Evolutionary conservation across 1,140 invertebrate species (phyloP).

Genomic region (Danaus melanippus): DNA sequence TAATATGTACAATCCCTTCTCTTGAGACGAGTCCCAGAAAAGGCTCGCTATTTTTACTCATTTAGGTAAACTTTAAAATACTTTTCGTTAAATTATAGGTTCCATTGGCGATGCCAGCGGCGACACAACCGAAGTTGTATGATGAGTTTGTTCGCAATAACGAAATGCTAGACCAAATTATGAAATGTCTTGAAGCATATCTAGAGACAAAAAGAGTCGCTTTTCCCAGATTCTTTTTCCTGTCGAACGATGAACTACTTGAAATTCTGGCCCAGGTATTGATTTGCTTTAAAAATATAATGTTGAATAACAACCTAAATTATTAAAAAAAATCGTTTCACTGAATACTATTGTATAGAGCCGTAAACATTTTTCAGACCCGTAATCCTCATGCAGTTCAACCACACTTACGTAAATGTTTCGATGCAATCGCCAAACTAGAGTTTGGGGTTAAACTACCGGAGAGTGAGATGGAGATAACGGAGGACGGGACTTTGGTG

Average conservation of each 20-base stretch:
- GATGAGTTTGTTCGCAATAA: constrained; percentile 84
- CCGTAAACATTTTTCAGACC: constrained; percentile 67
- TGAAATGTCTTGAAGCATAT: constrained; percentile 87
- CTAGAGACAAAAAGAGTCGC: constrained; percentile 91
- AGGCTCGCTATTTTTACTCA: too few species aligned
- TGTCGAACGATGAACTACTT: constrained; percentile 94
- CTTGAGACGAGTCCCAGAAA: too few species aligned
- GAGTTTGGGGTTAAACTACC: constrained; percentile 79
- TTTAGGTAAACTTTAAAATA: too few species aligned
- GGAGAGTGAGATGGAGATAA: constrained; percentile 69
- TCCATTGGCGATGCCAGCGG: constrained; percentile 79
- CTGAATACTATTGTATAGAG: too few species aligned
- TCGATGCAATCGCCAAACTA: constrained; percentile 86
- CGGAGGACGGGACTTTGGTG: constrained; percentile 49
- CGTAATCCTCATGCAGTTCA: constrained; percentile 90
- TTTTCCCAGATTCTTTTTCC: constrained; percentile 93
- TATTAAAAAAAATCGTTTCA: too few species aligned
- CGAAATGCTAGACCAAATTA: constrained; percentile 82
- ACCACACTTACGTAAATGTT: constrained; percentile 90
- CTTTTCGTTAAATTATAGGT: constrained; percentile 57
- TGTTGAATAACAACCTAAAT: too few species aligned
- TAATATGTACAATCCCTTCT: too few species aligned
- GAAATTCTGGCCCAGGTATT: constrained; percentile 90
- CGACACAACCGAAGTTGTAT: constrained; percentile 77
- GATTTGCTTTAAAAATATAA: too few species aligned